Conservation (phyloP, 2,797 vertebrate genomes). For the Adelosebastes latens region DNA sequence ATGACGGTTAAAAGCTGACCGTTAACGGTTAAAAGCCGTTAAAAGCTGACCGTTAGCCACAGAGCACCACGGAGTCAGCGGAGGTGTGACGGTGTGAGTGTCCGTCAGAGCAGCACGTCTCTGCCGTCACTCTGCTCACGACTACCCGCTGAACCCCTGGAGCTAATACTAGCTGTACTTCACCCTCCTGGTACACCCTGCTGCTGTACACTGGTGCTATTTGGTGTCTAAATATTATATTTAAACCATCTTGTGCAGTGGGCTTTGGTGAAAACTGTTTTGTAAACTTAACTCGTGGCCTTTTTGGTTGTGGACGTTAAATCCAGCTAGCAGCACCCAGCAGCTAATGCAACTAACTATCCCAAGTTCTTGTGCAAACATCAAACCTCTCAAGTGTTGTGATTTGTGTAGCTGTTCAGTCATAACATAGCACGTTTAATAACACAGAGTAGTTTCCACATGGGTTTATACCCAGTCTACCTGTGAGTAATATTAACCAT, state of each 20-base stretch:
- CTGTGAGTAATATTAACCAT: slow-evolving; percentile 18
- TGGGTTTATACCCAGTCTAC: slow-evolving; percentile 15
- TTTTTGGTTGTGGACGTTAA: slow-evolving; percentile 29
- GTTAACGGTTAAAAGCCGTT: background rate
- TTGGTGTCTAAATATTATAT: fast-evolving
- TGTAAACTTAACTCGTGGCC: slow-evolving; percentile 56
- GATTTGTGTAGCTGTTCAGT: background rate
- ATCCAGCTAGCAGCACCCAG: slow-evolving; percentile 47
- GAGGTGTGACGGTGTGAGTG: slow-evolving; percentile 17
- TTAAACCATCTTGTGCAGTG: background rate
- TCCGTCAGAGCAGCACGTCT: slow-evolving; percentile 51
- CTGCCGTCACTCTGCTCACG: slow-evolving; percentile 58
- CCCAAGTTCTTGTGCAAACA: slow-evolving; percentile 43
- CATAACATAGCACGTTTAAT: background rate
- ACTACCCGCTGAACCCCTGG: slow-evolving; percentile 43
- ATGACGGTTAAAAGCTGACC: too few species aligned
- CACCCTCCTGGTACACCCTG: background rate
- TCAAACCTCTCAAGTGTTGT: background rate
- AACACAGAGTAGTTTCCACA: background rate
- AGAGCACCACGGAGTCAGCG: slow-evolving; percentile 24
- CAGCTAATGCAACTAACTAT: slow-evolving; percentile 52
- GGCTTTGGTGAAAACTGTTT: slow-evolving; percentile 10
- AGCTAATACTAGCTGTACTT: slow-evolving; percentile 25
- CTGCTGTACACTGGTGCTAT: background rate
- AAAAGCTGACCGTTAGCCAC: background rate